Evolutionary conservation across 2,113 vertebrate species (phyloP).

Genomic region (Mellivora capensis): DNA sequence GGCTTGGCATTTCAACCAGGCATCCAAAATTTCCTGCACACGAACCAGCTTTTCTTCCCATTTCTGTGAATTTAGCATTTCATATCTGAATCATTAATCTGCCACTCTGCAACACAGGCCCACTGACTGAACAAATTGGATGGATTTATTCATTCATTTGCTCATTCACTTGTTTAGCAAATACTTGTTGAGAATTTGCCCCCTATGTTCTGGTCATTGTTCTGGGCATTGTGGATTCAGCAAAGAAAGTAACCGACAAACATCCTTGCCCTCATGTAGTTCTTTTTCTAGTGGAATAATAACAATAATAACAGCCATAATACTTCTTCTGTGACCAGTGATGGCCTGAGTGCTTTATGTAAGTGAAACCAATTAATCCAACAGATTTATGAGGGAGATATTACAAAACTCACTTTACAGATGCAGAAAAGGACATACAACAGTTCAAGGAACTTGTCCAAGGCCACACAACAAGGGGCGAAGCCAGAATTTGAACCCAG

Average conservation of each 20-base stretch:
- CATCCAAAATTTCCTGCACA: conserved; percentile 91
- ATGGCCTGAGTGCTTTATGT: background rate
- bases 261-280: background rate
- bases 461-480: background rate
- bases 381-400: background rate
- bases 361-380: background rate
- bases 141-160: background rate
- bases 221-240: background rate
- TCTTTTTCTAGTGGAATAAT: background rate
- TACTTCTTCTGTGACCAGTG: background rate
- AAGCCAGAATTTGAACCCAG: background rate
- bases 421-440: background rate
- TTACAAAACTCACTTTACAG: background rate
- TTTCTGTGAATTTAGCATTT: conserved; percentile 79
- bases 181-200: background rate
- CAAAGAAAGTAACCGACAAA: background rate
- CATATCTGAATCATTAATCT: background rate
- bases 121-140: background rate
- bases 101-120: background rate
- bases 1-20: conserved; percentile 90
- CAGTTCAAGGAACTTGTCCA: background rate
- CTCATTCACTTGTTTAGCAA: background rate
- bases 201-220: background rate
- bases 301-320: background rate
- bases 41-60: conserved; percentile 90